Evolutionary conservation across 2,888 invertebrate genomes (phyloP).

Genomic region (Agrochola circellaris): DNA sequence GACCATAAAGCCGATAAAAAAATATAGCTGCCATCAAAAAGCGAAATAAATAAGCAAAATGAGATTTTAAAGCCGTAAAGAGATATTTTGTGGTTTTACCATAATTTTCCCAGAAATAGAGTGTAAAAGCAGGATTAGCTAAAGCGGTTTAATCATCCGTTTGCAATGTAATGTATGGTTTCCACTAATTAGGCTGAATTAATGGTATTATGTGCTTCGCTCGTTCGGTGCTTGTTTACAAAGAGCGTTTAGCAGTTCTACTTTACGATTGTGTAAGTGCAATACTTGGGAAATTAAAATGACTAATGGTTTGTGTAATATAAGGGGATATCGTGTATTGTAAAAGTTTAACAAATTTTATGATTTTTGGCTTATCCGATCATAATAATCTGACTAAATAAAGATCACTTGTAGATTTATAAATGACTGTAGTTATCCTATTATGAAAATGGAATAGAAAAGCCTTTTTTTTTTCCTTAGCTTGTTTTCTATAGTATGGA

Average conservation of each 20-base stretch:
- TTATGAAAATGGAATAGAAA: not conserved
- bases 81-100: conserved; percentile 41
- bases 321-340: not conserved
- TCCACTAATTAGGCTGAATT: conserved; percentile 74
- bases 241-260: conserved; percentile 44
- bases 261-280: conserved; percentile 26
- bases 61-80: conserved; percentile 22
- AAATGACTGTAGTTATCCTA: not conserved
- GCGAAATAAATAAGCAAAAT: conserved; percentile 31
- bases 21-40: conserved; percentile 36
- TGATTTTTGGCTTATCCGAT: not conserved
- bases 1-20: conserved; percentile 23
- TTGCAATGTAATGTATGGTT: conserved; percentile 72
- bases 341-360: not conserved
- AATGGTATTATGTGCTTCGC: conserved; percentile 60
- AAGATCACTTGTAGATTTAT: not conserved
- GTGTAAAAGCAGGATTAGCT: conserved; percentile 56
- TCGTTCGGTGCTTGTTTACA: conserved; percentile 55
- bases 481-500: not conserved
- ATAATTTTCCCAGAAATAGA: conserved; percentile 50
- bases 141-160: conserved; percentile 61
- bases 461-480: not conserved
- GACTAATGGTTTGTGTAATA: conserved; percentile 4
- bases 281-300: conserved; percentile 32
- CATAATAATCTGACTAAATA: not conserved